Conservation (phyloP, 2,888 invertebrate genomes). For the Stomorhina lunata region DNA sequence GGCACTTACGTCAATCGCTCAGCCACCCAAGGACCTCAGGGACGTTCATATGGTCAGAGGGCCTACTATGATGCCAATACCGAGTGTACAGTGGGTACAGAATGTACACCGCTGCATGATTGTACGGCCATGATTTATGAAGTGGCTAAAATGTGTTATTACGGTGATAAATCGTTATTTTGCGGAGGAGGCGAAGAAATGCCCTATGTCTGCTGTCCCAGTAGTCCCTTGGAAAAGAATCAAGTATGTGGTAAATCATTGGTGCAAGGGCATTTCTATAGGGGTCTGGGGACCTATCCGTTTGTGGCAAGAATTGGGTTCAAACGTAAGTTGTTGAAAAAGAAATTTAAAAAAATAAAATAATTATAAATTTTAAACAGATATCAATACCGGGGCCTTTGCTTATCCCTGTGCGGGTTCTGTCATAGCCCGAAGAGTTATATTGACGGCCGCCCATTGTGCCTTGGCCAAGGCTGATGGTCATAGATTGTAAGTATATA, state of each 20-base stretch:
- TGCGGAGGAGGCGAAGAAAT: constrained; percentile 78
- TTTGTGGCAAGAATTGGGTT: constrained; percentile 89
- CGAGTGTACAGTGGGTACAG: constrained; percentile 76
- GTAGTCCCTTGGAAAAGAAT: constrained; percentile 78
- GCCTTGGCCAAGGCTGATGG: constrained; percentile 88
- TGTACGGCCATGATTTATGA: constrained; percentile 79
- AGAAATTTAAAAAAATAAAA: background rate
- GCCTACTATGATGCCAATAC: constrained; percentile 74
- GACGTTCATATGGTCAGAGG: constrained; percentile 70
- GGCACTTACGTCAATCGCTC: constrained; percentile 48
- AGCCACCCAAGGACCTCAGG: constrained; percentile 50
- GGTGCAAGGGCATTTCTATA: constrained; percentile 84
- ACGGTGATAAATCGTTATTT: constrained; percentile 78
- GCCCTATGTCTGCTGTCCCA: constrained; percentile 79
- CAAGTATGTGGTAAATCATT: constrained; percentile 84
- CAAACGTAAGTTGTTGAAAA: constrained; percentile 82
- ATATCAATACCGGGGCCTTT: constrained; percentile 84
- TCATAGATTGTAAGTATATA: constrained; percentile 87
- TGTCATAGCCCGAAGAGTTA: constrained; percentile 83
- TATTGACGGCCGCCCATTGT: constrained; percentile 90
- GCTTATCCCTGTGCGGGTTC: constrained; percentile 89
- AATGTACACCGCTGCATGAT: constrained; percentile 79
- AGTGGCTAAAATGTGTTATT: constrained; percentile 78
- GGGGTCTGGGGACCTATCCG: constrained; percentile 87
- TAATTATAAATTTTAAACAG: constrained; percentile 78